These are phyloP conservation scores for Bruchidius siliquastri DNA, from an alignment of 2,888 invertebrate species.

Conservation along the genomic window DNA sequence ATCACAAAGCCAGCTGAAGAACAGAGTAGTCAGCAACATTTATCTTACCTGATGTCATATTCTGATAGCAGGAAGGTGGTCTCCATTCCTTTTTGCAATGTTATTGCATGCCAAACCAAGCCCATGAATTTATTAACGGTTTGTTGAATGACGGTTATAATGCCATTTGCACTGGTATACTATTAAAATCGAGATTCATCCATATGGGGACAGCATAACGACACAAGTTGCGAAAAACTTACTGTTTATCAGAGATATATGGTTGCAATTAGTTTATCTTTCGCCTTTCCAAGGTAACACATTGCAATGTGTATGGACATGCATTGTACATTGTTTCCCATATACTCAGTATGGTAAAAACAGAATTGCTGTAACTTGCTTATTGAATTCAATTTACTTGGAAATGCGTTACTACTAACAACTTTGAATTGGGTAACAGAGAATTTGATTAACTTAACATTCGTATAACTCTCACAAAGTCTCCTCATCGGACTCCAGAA, in stretches of 20 bases:
- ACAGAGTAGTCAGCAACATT: not conserved
- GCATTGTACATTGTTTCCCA: not conserved
- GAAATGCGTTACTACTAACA: not conserved
- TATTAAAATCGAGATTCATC: not conserved
- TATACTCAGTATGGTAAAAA: not conserved
- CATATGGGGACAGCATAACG: not conserved
- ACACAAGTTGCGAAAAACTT: not conserved
- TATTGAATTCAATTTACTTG: not conserved
- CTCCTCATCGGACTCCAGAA: too few species aligned
- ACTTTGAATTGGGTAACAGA: not conserved
- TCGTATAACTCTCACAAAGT: too few species aligned
- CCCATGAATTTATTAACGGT: not conserved
- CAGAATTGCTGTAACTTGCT: not conserved
- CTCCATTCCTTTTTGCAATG: not conserved
- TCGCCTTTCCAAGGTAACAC: not conserved
- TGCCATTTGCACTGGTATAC: not conserved
- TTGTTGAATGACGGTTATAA: not conserved
- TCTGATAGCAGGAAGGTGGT: not conserved
- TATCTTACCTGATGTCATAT: not conserved
- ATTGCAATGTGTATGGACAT: not conserved
- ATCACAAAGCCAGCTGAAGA: not conserved
- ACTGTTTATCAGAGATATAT: not conserved
- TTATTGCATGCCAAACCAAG: not conserved
- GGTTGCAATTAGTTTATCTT: not conserved
- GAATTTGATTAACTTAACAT: too few species aligned